These are phyloP conservation scores for Hyles lineata DNA, from an alignment of 2,888 invertebrate genomes.

Conservation along the genomic window DNA sequence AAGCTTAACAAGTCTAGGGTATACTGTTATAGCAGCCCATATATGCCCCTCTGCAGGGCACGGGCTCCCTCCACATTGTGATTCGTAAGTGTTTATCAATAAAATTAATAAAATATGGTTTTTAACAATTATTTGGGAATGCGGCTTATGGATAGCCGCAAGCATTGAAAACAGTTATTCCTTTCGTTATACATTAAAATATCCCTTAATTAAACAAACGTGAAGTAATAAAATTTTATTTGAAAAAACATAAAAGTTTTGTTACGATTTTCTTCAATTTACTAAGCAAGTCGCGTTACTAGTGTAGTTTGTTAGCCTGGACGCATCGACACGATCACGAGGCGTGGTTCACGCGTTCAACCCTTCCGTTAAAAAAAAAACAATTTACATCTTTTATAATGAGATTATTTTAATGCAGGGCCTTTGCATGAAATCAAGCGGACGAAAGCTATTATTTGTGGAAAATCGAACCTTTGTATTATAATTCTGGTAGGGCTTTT, in stretches of 20 bases:
- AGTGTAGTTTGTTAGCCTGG: not conserved
- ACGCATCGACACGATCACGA: slow-evolving; percentile 3
- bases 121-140: not conserved
- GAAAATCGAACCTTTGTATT: not conserved
- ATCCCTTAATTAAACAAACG: slow-evolving; percentile 8
- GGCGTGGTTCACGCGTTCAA: slow-evolving; percentile 42
- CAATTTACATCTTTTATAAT: slow-evolving; percentile 45
- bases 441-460: not conserved
- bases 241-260: not conserved
- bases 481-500: no score
- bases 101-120: not conserved
- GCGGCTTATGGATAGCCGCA: not conserved
- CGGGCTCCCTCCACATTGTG: no score
- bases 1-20: no score
- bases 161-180: slow-evolving; percentile 9
- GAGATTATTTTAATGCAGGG: not conserved
- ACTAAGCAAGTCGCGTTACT: not conserved
- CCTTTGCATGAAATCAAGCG: not conserved
- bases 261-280: not conserved
- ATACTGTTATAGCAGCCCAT: no score
- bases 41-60: no score
- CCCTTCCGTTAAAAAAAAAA: slow-evolving; percentile 55
- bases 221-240: slow-evolving; percentile 16
- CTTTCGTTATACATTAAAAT: slow-evolving; percentile 26
- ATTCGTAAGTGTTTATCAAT: not conserved